These are phyloP conservation scores for Disparrhopalites patrizii DNA, from an alignment of 2,888 invertebrate genomes.

Conservation along the genomic window DNA sequence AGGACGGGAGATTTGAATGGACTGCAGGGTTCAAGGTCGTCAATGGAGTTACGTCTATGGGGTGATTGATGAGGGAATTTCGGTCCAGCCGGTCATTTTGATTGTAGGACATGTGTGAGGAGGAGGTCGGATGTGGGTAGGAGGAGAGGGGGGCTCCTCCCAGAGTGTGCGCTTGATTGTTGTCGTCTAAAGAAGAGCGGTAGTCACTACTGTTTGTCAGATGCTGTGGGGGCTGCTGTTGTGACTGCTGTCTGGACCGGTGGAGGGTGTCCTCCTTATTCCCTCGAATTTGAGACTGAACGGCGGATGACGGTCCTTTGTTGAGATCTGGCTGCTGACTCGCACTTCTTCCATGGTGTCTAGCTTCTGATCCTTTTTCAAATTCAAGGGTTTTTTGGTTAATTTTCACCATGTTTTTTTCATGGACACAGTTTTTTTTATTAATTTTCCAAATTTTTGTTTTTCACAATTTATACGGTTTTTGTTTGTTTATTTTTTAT, in stretches of 20 bases:
- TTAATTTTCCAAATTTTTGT: too few relatives aligned
- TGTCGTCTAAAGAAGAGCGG: constrained; percentile 27
- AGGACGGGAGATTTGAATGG: constrained; percentile 33
- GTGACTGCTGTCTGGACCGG: constrained; percentile 53
- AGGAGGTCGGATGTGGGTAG: constrained; percentile 10
- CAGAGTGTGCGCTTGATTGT: constrained; percentile 12
- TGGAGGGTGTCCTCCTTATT: constrained; percentile 3
- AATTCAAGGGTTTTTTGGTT: neutral
- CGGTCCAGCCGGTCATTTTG: constrained; percentile 45
- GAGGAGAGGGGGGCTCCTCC: constrained; percentile 22
- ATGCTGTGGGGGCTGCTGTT: constrained; percentile 55
- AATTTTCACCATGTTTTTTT: neutral
- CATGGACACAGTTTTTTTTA: too few relatives aligned
- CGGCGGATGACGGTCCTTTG: neutral
- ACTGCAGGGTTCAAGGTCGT: constrained; percentile 32
- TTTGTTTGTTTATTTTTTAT: too few relatives aligned
- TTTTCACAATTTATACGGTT: too few relatives aligned
- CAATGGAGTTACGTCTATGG: constrained; percentile 35
- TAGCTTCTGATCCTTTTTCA: constrained; percentile 20
- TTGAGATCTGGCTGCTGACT: constrained; percentile 28
- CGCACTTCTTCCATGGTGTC: constrained; percentile 23
- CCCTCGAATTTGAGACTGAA: constrained; percentile 8
- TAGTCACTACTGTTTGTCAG: constrained; percentile 47
- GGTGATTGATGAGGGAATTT: constrained; percentile 42
- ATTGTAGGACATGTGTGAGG: constrained; percentile 27